Percentiles rank a stretch among this genome's conserved stretches.
Evolutionary conservation across 2,888 invertebrate genomes (phyloP).

Genomic region (Meandrusa payeni): DNA sequence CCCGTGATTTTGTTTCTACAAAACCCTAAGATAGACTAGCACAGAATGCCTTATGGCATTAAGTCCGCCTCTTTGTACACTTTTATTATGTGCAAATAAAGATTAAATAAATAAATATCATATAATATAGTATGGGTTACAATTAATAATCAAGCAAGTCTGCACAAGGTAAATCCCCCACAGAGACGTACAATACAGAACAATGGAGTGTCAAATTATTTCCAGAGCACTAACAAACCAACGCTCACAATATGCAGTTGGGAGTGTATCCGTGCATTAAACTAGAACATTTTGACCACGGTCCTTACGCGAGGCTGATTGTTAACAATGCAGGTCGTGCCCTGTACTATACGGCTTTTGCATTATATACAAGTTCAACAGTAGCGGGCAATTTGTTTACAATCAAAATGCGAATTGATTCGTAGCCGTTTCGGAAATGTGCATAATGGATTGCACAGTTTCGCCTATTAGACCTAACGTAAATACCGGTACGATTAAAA

Average conservation of each 20-base stretch:
- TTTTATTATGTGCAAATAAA: no score
- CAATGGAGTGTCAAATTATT: slow-evolving; percentile 7
- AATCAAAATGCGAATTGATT: slow-evolving; percentile 15
- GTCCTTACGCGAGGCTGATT: slow-evolving; percentile 6
- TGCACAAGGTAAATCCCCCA: not conserved
- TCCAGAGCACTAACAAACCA: slow-evolving; percentile 11
- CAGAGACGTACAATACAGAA: slow-evolving; percentile 2
- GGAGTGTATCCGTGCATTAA: slow-evolving; percentile 20
- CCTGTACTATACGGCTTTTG: not conserved
- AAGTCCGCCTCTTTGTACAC: no score
- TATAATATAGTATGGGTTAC: no score
- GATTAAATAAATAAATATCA: no score
- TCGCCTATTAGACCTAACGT: not conserved
- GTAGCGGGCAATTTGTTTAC: slow-evolving; percentile 6
- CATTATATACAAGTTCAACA: slow-evolving; percentile 1
- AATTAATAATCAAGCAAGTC: no score
- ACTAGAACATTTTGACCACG: slow-evolving; percentile 22
- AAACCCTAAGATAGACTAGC: no score
- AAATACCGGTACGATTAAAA: not conserved
- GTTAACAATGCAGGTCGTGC: slow-evolving; percentile 16
- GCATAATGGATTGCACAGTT: not conserved
- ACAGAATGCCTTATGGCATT: no score
- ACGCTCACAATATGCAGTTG: slow-evolving; percentile 2
- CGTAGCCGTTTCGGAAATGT: not conserved
- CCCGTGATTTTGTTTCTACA: no score